Evolutionary conservation across 2,888 invertebrate genomes (phyloP), one percentile per base, ranked within the genome.

Genomic region (Agrilus cyanescens): DNA sequence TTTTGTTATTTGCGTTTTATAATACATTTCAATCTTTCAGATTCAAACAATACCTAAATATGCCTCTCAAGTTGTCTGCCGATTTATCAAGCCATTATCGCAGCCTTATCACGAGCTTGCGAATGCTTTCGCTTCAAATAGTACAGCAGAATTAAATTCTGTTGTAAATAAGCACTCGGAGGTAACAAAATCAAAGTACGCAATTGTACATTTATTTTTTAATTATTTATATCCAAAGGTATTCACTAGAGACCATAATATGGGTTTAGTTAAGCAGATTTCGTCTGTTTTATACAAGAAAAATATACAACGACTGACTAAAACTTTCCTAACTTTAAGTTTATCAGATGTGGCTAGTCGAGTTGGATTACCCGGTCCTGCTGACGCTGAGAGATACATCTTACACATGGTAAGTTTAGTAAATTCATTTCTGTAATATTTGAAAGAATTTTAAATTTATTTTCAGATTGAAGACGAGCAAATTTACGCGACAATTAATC

Each of bases 401-500:
- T 74, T 96, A 42, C 85, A 90, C 62, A 96, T 97, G 96, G 94
- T 91, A 68, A 63, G 70, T 57, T 33, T 31, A 30, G 31, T 38
- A 35, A 34, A 18, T 31, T 36, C 35, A 35, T 18, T 14, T 39
- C 12, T 32, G 32, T 4, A 13, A 13, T n/a, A 12, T 30, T 10
- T 30, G 8, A 12, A 10, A 10, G 12, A 30, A 12, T 30, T 30
- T 33, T 2, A 33, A 33, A 15, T 15, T 14, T 14, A 33, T 32
- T 32, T 32, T 32, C 32, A 94, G 93, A 96, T 97, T 58, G 93
- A 94, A 70, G 91, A 93, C 63, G 87, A 89, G 41, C 93, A 95
- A 71, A 96, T 97, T 55, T 94, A 85, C 70, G 96, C 96, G 18
- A 87, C 88, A 57, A 95, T 97, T 52, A 94, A 95, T 70, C 91